Evolutionary conservation across 2,113 vertebrate species (phyloP).

Genomic region (Poicephalus gulielmi): DNA sequence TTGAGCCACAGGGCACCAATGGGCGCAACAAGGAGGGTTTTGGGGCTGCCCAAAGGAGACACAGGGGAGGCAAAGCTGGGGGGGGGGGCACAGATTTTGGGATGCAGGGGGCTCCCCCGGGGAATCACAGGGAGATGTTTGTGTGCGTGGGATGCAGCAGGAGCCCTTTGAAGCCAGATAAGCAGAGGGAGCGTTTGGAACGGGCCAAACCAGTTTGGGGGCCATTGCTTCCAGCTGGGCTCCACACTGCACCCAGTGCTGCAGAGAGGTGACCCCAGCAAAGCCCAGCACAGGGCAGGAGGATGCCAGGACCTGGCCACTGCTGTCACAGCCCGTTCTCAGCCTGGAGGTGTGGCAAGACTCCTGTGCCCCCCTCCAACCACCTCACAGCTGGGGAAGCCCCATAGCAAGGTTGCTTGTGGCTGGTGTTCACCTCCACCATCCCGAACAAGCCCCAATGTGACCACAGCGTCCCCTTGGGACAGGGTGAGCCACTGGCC

Average conservation of each 20-base stretch:
- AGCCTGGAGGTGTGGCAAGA: accelerated
- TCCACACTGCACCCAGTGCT: background rate
- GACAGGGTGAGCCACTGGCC: background rate
- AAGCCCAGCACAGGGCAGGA: accelerated
- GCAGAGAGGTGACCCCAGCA: accelerated
- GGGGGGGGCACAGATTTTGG: background rate
- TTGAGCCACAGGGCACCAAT: accelerated
- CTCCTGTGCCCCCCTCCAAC: background rate
- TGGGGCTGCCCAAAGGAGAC: background rate
- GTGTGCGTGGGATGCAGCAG: slow-evolving; percentile 43
- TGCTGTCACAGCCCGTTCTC: background rate
- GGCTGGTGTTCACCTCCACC: accelerated
- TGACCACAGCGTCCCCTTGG: accelerated
- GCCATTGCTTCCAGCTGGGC: background rate
- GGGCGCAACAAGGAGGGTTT: background rate
- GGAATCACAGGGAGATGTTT: background rate
- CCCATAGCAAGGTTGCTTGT: accelerated
- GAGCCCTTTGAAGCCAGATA: slow-evolving; percentile 63
- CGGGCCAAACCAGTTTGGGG: slow-evolving; percentile 59
- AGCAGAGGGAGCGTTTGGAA: slow-evolving; percentile 34
- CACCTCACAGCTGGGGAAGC: background rate
- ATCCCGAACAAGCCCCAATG: accelerated
- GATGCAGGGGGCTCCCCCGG: background rate
- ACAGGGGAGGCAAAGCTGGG: background rate
- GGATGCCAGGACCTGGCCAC: background rate